Base-by-base conservation (phyloP, 2,797 vertebrate genomes). In the Prionace glauca region DNA sequence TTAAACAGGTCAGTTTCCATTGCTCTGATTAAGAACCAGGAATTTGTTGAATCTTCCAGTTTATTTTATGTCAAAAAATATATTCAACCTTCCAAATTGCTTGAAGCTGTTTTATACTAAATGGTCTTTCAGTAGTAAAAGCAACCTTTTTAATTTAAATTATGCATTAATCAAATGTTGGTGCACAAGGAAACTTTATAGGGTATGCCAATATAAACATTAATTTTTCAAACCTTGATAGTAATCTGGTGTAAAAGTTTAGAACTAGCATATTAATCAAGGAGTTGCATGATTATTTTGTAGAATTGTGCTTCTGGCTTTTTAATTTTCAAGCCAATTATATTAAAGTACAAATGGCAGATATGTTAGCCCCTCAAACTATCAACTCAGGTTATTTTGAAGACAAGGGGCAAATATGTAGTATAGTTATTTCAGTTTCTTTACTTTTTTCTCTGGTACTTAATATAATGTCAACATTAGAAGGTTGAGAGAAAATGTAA, bases 81-180 rank as follows among this genome's bases (percentile, higher is more conserved):
- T 94, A 94, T 94, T 72, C 67, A 72, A 50, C 67, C 67, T 50
- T 94, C 92, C 36, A 26, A 94, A 94, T 94, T 10, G 36, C 92
- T 72, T 26, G 67, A 94, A 94, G 92, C 41, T 94, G 67, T 94
- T 72, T 24, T 71, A 72, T 45, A 94, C 41, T 69, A 94, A 94
- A 94, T 26, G 36, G 67, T 9, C 97, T 97, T 98, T 98, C 97
- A 98, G 98, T 98, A 98, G 97, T 97, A 97, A 97, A 98, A 98
- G 98, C 98, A 98, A 98, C 97, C 97, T 96, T 97, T 79, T 97
- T 96, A 94, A 96, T 98, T 97, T 97, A 97, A 98, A 98, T 98
- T 97, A 97, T 97, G 96, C 96, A 96, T 88, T 32, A 96, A 96
- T 95, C 95, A 96, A 95, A 96, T 87, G 95, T 96, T 96, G 95